phyloP scores from a whole-genome alignment of 2,888 invertebrate genomes.

The Idaea biselata region DNA sequence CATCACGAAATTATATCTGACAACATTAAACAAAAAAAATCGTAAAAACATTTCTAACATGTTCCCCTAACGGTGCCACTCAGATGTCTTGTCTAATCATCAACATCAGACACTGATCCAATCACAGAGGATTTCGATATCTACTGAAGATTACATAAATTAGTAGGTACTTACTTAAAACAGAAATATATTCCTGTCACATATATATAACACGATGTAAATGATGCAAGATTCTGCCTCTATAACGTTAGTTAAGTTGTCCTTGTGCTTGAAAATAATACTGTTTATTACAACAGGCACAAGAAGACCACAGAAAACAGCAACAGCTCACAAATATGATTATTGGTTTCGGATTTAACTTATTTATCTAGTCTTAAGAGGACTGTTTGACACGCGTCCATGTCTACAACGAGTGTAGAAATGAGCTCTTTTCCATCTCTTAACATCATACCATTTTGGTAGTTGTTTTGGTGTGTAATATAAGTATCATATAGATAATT shows the following conservation, averaged over 20 bases:
- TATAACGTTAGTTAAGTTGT: constrained; percentile 54
- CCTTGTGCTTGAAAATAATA: constrained; percentile 69
- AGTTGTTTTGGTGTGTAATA: no score
- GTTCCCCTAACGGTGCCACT: constrained; percentile 72
- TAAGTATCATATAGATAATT: no score
- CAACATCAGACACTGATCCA: constrained; percentile 68
- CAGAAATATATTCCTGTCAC: constrained; percentile 63
- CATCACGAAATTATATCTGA: constrained; percentile 73
- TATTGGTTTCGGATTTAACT: background rate
- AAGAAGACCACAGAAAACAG: constrained; percentile 43
- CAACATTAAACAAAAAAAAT: constrained; percentile 78
- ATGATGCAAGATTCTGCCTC: constrained; percentile 58
- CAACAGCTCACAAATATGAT: constrained; percentile 46
- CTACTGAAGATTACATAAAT: constrained; percentile 69
- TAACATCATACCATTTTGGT: no score
- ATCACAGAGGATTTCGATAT: constrained; percentile 76
- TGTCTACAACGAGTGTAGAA: no score
- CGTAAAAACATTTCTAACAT: constrained; percentile 75
- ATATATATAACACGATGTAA: constrained; percentile 52
- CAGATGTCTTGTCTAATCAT: constrained; percentile 63
- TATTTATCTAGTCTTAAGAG: background rate
- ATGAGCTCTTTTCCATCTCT: no score
- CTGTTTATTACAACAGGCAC: constrained; percentile 53
- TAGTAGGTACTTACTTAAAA: constrained; percentile 48
- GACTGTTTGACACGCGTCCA: no score